A percentile compares a stretch with the other conserved stretches of the same genome.
These are phyloP conservation scores for Cantharis lateralis DNA, from an alignment of 2,888 invertebrate species.

Conservation along the genomic window DNA sequence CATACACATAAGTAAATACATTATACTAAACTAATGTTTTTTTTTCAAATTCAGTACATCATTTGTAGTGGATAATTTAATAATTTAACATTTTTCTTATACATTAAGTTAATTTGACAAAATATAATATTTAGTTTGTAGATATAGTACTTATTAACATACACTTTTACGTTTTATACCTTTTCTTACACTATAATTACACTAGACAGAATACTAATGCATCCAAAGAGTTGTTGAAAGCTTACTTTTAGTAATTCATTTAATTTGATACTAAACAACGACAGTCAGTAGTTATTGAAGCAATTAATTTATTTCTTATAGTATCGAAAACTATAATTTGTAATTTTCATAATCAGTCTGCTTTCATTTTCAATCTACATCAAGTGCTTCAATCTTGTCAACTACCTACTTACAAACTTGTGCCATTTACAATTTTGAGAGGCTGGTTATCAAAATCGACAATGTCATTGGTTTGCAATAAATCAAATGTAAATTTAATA, in stretches of 20 bases:
- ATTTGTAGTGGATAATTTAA: slow-evolving; percentile 45
- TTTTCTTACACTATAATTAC: slow-evolving; percentile 18
- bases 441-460: slow-evolving; percentile 51
- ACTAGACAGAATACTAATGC: slow-evolving; percentile 22
- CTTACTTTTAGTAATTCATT: slow-evolving; percentile 16
- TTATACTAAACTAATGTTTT: slow-evolving; percentile 49
- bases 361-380: background rate
- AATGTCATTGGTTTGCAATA: slow-evolving; percentile 26
- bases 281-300: slow-evolving; percentile 1
- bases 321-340: background rate
- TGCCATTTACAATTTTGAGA: slow-evolving; percentile 45
- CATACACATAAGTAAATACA: slow-evolving; percentile 50
- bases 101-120: slow-evolving; percentile 51
- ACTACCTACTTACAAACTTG: background rate
- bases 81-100: slow-evolving; percentile 42
- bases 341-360: background rate
- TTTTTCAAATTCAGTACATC: slow-evolving; percentile 54
- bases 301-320: background rate
- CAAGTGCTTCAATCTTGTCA: background rate
- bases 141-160: slow-evolving; percentile 35
- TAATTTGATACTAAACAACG: slow-evolving; percentile 7
- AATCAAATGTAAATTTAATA: background rate
- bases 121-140: slow-evolving; percentile 50
- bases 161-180: slow-evolving; percentile 23
- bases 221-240: slow-evolving; percentile 21